Evolutionary conservation across 2,113 vertebrate species (phyloP).

Genomic region (Engystomops pustulosus): DNA sequence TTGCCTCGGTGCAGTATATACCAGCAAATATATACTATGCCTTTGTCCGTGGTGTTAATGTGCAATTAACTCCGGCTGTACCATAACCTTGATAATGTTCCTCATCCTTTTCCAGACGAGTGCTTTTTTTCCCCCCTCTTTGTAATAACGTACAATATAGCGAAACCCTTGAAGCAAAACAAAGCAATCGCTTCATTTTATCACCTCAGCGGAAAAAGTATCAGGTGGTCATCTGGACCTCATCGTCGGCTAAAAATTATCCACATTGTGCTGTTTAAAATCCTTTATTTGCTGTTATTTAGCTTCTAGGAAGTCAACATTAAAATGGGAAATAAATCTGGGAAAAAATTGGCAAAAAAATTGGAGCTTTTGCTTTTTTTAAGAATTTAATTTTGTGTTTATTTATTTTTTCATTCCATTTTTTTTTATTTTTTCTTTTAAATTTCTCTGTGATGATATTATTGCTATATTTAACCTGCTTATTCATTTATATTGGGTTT

Average conservation of each 20-base stretch:
- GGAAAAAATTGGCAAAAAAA: no score
- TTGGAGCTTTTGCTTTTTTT: not conserved
- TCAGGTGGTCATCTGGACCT: slow-evolving; percentile 78
- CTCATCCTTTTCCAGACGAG: slow-evolving; percentile 68
- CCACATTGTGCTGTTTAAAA: slow-evolving; percentile 31
- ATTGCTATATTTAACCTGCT: not conserved
- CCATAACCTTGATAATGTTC: slow-evolving; percentile 74
- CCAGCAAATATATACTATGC: slow-evolving; percentile 75
- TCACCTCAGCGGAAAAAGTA: slow-evolving; percentile 80
- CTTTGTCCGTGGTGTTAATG: slow-evolving; percentile 75
- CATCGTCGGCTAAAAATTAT: slow-evolving; percentile 75
- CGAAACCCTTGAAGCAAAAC: slow-evolving; percentile 79
- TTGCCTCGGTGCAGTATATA: slow-evolving; percentile 76
- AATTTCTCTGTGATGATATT: no score
- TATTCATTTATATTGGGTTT: not conserved
- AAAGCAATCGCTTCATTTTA: slow-evolving; percentile 82
- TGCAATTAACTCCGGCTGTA: slow-evolving; percentile 75
- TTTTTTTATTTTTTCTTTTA: not conserved
- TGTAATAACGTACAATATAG: slow-evolving; percentile 73
- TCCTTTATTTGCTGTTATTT: not conserved
- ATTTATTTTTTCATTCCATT: not conserved
- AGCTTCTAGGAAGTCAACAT: not conserved
- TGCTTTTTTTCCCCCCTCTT: slow-evolving; percentile 55
- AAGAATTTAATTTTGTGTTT: not conserved
- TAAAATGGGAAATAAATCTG: not conserved